These are phyloP conservation scores for Ennomos quercinarius DNA, from an alignment of 2,888 invertebrate species.

Conservation along the genomic window DNA sequence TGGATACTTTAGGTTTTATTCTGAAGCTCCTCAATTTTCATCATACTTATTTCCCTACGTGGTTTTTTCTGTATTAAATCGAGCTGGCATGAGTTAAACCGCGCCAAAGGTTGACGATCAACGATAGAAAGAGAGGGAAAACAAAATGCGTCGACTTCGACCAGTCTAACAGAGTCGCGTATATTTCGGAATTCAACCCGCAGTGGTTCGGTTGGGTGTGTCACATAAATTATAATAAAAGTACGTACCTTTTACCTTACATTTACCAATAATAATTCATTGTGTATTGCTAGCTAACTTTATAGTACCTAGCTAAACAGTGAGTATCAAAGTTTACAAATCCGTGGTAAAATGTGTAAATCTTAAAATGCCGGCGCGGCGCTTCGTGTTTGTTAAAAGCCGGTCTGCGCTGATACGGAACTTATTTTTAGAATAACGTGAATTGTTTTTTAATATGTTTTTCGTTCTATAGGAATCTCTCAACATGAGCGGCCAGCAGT, in stretches of 20 bases:
- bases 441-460: conserved; percentile 54
- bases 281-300: conserved; percentile 10
- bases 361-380: conserved; percentile 47
- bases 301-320: conserved; percentile 26
- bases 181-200: conserved; percentile 74
- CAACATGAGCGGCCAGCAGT: conserved; percentile 92
- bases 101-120: conserved; percentile 57
- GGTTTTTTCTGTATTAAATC: too few species aligned
- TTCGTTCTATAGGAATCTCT: conserved; percentile 69
- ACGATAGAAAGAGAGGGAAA: conserved; percentile 71
- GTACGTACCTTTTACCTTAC: conserved; percentile 59
- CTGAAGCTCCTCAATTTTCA: too few species aligned
- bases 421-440: conserved; percentile 69
- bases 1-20: too few species aligned
- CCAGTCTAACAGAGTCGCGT: conserved; percentile 65
- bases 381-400: conserved; percentile 47
- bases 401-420: conserved; percentile 60
- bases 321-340: conserved; percentile 20
- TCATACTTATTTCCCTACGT: too few species aligned
- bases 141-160: conserved; percentile 67
- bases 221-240: conserved; percentile 62
- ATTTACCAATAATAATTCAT: conserved; percentile 27
- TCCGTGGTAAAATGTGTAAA: conserved; percentile 19
- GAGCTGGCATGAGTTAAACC: not conserved
- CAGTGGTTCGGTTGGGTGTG: conserved; percentile 72